A percentile compares a stretch with the other conserved stretches of the same genome.
Evolutionary conservation across 2,888 invertebrate species (phyloP).

Genomic region (Callyntrura guangdongensis): DNA sequence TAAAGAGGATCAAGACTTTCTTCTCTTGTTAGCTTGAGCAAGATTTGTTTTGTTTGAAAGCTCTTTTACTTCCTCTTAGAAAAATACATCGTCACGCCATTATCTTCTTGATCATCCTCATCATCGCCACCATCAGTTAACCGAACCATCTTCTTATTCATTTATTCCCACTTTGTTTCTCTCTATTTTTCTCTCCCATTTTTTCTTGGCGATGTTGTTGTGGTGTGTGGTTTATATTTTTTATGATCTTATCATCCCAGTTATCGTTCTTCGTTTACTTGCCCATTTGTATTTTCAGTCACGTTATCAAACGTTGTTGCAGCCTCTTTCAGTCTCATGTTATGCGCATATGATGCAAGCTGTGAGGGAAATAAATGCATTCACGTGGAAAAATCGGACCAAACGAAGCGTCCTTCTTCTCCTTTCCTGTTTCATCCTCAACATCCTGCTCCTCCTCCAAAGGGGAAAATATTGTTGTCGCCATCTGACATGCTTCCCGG

Average conservation of each 20-base stretch:
- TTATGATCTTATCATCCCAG: background rate
- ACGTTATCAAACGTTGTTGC: background rate
- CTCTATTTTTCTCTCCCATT: background rate
- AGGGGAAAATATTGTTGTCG: slow-evolving; percentile 1
- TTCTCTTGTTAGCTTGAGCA: background rate
- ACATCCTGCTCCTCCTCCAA: background rate
- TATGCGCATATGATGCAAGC: background rate
- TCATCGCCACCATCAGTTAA: slow-evolving; percentile 28
- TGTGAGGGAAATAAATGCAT: slow-evolving; percentile 25
- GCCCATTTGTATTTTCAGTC: background rate
- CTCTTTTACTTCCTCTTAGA: slow-evolving; percentile 11
- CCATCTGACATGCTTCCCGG: slow-evolving; percentile 46
- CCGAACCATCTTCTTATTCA: background rate
- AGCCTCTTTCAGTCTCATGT: background rate
- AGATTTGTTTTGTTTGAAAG: slow-evolving; percentile 36
- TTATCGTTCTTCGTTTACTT: background rate
- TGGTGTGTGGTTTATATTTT: slow-evolving; percentile 20
- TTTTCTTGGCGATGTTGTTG: slow-evolving; percentile 1
- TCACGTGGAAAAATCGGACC: slow-evolving; percentile 51
- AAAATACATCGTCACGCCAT: slow-evolving; percentile 33
- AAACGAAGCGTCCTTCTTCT: slow-evolving; percentile 39
- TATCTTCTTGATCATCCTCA: slow-evolving; percentile 22
- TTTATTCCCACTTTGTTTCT: slow-evolving; percentile 6
- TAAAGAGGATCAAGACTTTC: slow-evolving; percentile 36
- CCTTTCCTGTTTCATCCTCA: background rate